Conservation (phyloP, 2,888 invertebrate genomes). For the Conchocele bisecta region DNA sequence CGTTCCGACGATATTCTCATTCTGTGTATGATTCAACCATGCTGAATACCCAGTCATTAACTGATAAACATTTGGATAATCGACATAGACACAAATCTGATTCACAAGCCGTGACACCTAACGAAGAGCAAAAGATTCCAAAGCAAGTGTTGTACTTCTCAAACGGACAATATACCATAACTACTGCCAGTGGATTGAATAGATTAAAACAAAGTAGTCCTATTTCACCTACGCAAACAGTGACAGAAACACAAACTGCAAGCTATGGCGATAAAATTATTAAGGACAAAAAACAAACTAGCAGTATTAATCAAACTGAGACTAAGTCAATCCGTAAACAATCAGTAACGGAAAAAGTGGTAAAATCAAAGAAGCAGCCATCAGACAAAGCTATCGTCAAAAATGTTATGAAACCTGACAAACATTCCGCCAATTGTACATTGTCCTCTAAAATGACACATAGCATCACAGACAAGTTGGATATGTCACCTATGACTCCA, state of each 20-base stretch:
- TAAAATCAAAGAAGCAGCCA: too few species aligned
- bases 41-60: not conserved
- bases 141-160: constrained; percentile 54
- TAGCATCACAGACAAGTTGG: too few species aligned
- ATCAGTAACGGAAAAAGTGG: too few species aligned
- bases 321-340: too few species aligned
- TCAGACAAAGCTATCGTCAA: too few species aligned
- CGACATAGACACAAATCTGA: constrained; percentile 3
- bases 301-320: too few species aligned
- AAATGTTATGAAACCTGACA: too few species aligned
- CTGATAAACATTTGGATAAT: not conserved
- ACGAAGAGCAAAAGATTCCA: constrained; percentile 49
- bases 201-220: constrained; percentile 55
- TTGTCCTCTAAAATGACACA: too few species aligned
- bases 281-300: constrained; percentile 13
- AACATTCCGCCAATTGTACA: too few species aligned
- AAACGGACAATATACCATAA: constrained; percentile 54
- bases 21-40: not conserved
- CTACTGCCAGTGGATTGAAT: constrained; percentile 42
- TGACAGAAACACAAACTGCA: constrained; percentile 33
- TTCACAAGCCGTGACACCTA: constrained; percentile 14
- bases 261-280: constrained; percentile 28
- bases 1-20: too few species aligned
- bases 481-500: too few species aligned
- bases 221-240: constrained; percentile 51